phyloP scores from a whole-genome alignment of 1,140 invertebrate species.

The Colletes gigas region DNA sequence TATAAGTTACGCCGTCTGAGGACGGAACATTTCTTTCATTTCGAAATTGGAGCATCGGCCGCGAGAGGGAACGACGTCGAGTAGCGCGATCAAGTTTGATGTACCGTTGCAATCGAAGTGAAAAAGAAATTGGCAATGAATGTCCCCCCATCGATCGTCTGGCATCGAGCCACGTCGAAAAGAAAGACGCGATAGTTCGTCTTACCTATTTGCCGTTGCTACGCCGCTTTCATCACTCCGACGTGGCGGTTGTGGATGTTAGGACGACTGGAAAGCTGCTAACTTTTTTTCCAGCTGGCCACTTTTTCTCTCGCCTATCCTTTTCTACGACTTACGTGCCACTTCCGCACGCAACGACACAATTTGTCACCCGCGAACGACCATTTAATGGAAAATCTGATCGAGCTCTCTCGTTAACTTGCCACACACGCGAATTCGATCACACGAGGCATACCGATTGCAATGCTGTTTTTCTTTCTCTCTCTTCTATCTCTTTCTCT shows the following conservation, averaged over 20 bases:
- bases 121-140: constrained; percentile 44
- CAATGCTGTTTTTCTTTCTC: not conserved
- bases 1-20: not conserved
- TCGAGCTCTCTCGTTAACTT: constrained; percentile 19
- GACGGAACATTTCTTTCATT: not conserved
- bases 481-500: not conserved
- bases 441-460: constrained; percentile 17
- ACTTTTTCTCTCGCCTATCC: not conserved
- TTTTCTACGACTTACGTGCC: not conserved
- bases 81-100: constrained; percentile 9
- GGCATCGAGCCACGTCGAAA: constrained; percentile 16
- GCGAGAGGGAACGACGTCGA: not conserved
- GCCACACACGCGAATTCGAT: constrained; percentile 29
- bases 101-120: constrained; percentile 15
- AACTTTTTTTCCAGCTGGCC: not conserved
- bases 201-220: constrained; percentile 45
- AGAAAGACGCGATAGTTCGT: constrained; percentile 26
- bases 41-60: constrained; percentile 8
- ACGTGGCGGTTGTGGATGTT: constrained; percentile 6
- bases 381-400: constrained; percentile 31
- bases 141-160: constrained; percentile 23
- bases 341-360: constrained; percentile 41
- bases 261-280: not conserved
- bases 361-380: constrained; percentile 61
- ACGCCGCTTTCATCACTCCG: constrained; percentile 32